Evolutionary conservation across 2,888 invertebrate genomes (phyloP).

Genomic region (Argyra leucocephala): DNA sequence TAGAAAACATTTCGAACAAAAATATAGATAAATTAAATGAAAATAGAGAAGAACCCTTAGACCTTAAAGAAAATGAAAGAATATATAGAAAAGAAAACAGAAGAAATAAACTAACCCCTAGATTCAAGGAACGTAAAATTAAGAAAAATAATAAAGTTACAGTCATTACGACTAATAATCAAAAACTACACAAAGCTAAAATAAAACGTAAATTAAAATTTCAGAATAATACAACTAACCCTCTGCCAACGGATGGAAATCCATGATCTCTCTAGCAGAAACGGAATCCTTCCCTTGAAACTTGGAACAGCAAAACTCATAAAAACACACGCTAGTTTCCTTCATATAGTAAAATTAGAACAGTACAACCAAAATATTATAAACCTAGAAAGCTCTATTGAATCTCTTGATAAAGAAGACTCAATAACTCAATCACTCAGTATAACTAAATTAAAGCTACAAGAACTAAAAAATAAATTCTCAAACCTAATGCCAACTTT

Average conservation of each 20-base stretch:
- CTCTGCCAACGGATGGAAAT: background rate
- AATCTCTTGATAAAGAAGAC: constrained; percentile 11
- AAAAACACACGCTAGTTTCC: background rate
- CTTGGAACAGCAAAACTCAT: background rate
- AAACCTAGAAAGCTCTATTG: constrained; percentile 12
- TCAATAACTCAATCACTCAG: constrained; percentile 1
- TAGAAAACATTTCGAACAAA: too few relatives aligned
- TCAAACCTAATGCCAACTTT: too few relatives aligned
- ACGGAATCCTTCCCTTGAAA: background rate
- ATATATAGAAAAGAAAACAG: constrained; percentile 12
- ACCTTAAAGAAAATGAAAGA: too few relatives aligned
- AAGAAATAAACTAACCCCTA: constrained; percentile 14
- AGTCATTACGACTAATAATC: background rate
- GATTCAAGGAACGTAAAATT: too few relatives aligned
- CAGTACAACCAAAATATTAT: constrained; percentile 9
- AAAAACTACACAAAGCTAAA: background rate
- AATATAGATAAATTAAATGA: too few relatives aligned
- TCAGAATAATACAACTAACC: background rate
- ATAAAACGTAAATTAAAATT: too few relatives aligned
- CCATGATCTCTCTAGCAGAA: background rate
- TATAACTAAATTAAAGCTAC: constrained; percentile 12
- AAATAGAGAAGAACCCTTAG: too few relatives aligned
- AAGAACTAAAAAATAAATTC: constrained; percentile 11
- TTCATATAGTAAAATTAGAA: background rate
- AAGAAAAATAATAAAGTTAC: constrained; percentile 11